These are phyloP conservation scores for Microcebus tavaratra DNA, from an alignment of 2,113 vertebrate genomes.

Conservation along the genomic window DNA sequence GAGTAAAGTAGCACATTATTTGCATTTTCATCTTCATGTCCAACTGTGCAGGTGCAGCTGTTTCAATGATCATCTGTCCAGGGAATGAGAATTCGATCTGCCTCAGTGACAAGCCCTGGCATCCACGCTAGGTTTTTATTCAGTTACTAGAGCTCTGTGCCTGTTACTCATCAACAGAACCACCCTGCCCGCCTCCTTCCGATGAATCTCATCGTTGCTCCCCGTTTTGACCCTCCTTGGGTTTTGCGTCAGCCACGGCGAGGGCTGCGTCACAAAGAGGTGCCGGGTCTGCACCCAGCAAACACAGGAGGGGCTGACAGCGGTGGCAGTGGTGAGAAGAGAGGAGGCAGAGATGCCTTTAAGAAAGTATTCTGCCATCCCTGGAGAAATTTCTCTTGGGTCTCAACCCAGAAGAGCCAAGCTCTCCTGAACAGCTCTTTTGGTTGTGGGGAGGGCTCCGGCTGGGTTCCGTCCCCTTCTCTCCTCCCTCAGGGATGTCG, in stretches of 20 bases:
- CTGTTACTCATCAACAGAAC: neutral
- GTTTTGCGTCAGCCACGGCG: neutral
- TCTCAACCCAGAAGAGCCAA: neutral
- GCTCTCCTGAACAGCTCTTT: neutral
- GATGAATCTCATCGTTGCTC: neutral
- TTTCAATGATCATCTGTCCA: neutral
- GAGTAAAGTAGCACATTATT: rapidly evolving
- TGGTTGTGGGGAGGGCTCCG: neutral
- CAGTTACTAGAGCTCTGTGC: too few species aligned
- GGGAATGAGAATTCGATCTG: neutral
- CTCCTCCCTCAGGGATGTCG: neutral
- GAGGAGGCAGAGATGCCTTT: neutral
- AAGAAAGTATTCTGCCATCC: neutral
- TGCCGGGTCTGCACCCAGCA: neutral
- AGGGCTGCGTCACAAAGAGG: neutral
- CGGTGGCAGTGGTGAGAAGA: too few species aligned
- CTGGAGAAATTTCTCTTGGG: neutral
- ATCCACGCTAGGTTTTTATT: neutral
- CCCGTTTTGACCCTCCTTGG: neutral
- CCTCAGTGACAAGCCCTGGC: neutral
- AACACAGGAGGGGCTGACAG: too few species aligned
- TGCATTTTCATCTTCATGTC: neutral
- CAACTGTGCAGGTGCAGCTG: neutral
- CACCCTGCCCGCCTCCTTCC: neutral
- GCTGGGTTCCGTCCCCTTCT: neutral